Base-by-base conservation (phyloP, 1,140 invertebrate genomes). In the Bombus consobrinus region DNA sequence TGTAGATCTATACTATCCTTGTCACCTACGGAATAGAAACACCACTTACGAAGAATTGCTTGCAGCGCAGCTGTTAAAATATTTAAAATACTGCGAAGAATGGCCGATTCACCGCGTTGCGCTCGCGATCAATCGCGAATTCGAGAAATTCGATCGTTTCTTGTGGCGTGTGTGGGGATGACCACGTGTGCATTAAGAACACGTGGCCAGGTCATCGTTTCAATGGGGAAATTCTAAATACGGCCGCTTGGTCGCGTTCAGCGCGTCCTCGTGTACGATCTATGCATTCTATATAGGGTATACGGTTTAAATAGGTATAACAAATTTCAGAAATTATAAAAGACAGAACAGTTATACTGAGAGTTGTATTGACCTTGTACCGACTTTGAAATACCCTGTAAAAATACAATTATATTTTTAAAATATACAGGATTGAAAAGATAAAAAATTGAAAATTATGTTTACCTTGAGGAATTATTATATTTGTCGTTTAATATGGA, bases 201-300 rank as follows among this genome's bases (percentile, higher is more conserved):
- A 91, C 90, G 90, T 91, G 90, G 87, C 89, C 78, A 53, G 78
- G 68, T 78, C 81, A 80, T 87, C 83, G 79, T 75, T 81, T 91
- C 89, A 88, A 90, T 87, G 69, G 79, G 82, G 66, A 79, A 88
- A 81, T 89, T 87, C 78, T 91, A 90, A 90, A 90, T 90, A 78
- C 77, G 75, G 88, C 79, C 72, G 18, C 13, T 28, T 73, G 39
- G 13, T 3, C 12, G 39, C 13, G 39, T n/a, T 25, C 10, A 68
- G 9, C 66, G 22, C 37, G 18, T 10, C 2, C 32, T 15, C 62
- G n/a, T n/a, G 12, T 8, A 53, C 18, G 47, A 53, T 64, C 15
- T 18, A 66, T 53, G 13, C 64, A 18, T 18, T 66, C 13, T 66
- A 18, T 18, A 62, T 13, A 62, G 59, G 59, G 10, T 62, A 13